Percentiles rank a stretch among this genome's conserved stretches.
Conservation (phyloP, 1,140 invertebrate genomes). For the Drosophila kohkoa region DNA sequence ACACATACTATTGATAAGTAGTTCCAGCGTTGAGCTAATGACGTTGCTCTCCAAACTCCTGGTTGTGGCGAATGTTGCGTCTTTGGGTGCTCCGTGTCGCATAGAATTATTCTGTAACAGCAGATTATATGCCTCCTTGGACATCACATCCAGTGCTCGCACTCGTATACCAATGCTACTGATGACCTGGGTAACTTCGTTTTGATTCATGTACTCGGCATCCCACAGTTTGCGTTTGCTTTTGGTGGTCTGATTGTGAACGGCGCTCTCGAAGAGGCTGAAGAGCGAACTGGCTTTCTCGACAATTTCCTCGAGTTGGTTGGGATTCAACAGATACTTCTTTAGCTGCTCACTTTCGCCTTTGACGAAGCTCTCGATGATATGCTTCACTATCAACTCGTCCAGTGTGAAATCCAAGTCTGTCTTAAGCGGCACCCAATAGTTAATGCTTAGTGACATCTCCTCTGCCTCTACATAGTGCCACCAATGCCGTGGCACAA, state of each 20-base stretch:
- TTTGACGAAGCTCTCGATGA: slow-evolving; percentile 72
- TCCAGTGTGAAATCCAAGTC: slow-evolving; percentile 71
- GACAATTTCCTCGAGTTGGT: slow-evolving; percentile 63
- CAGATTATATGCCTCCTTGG: slow-evolving; percentile 41
- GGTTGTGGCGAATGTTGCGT: too few species aligned
- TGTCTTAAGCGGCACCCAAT: slow-evolving; percentile 92
- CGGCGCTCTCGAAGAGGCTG: slow-evolving; percentile 51
- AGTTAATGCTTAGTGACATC: slow-evolving; percentile 92
- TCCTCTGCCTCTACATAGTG: slow-evolving; percentile 95
- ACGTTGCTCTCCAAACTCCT: not conserved
- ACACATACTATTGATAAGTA: slow-evolving; percentile 68
- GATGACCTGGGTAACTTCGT: slow-evolving; percentile 15
- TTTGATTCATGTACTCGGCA: slow-evolving; percentile 43
- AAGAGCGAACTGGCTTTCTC: slow-evolving; percentile 53
- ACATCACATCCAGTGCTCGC: slow-evolving; percentile 46
- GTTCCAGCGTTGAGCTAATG: slow-evolving; percentile 59
- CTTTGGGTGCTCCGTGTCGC: slow-evolving; percentile 5
- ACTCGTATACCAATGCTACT: not conserved
- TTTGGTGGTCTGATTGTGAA: slow-evolving; percentile 31
- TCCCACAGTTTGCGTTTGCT: slow-evolving; percentile 46
- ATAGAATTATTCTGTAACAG: slow-evolving; percentile 44
- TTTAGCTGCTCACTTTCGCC: slow-evolving; percentile 47
- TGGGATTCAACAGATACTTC: slow-evolving; percentile 75
- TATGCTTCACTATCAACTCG: slow-evolving; percentile 77
- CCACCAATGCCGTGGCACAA: slow-evolving; percentile 97